Conservation (phyloP, 2,113 vertebrate genomes). For the Neomonachus schauinslandi region DNA sequence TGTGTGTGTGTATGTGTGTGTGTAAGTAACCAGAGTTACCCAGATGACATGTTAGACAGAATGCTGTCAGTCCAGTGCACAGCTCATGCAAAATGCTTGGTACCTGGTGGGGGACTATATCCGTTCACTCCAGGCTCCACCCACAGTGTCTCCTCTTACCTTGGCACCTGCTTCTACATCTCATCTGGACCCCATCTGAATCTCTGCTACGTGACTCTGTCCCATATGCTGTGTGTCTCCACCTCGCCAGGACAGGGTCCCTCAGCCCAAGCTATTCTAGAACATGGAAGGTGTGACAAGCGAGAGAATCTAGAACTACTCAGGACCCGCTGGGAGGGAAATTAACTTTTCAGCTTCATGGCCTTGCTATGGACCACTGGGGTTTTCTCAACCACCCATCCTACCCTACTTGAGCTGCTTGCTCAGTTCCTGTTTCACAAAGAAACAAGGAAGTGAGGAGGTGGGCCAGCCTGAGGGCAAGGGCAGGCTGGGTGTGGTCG, state of each 20-base stretch:
- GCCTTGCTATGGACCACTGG: conserved; percentile 46
- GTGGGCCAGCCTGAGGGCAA: not conserved
- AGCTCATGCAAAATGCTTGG: not conserved
- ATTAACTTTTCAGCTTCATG: conserved; percentile 38
- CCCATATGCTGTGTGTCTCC: not conserved
- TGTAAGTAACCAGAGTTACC: not conserved
- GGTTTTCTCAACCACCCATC: conserved; percentile 74
- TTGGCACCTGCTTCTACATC: not conserved
- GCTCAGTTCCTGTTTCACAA: conserved; percentile 80
- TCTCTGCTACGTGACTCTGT: not conserved
- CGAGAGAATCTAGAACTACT: not conserved
- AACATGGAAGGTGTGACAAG: not conserved
- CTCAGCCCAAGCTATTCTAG: not conserved
- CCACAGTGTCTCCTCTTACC: not conserved
- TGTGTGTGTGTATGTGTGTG: not conserved
- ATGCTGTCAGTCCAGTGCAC: not conserved
- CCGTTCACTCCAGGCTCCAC: not conserved
- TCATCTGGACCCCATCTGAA: not conserved
- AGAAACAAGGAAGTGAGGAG: conserved; percentile 79
- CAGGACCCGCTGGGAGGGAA: not conserved
- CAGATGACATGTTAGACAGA: not conserved
- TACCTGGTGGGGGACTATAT: not conserved
- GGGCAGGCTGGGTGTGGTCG: conserved; percentile 5
- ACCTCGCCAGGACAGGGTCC: not conserved
- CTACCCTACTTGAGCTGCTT: conserved; percentile 39